Evolutionary conservation across 2,888 invertebrate species (phyloP).

Genomic region (Altica lythri): DNA sequence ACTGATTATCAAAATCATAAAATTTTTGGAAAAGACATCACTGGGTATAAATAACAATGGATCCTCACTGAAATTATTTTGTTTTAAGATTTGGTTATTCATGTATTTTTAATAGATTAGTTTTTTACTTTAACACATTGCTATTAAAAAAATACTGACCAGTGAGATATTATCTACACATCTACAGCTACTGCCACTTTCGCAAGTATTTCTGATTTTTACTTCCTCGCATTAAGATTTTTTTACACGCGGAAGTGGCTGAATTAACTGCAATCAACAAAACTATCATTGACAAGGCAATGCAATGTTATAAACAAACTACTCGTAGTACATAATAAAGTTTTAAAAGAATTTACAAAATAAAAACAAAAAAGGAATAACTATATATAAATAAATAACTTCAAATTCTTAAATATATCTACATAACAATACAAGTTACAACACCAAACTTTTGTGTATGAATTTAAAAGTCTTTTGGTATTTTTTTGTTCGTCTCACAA

Average conservation of each 20-base stretch:
- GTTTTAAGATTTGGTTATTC: no score
- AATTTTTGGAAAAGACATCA: constrained; percentile 5
- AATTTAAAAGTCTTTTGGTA: constrained; percentile 51
- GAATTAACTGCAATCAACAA: constrained; percentile 27
- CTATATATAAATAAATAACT: constrained; percentile 55
- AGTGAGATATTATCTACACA: no score
- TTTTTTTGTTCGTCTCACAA: constrained; percentile 38
- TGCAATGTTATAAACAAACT: constrained; percentile 46
- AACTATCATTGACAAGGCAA: constrained; percentile 31
- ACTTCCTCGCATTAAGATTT: no score
- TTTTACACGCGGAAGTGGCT: no score
- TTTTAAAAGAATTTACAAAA: constrained; percentile 54
- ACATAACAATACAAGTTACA: constrained; percentile 59
- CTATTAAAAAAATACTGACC: no score
- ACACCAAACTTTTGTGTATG: constrained; percentile 52
- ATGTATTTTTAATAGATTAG: no score
- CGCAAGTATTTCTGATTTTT: no score
- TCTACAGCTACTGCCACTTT: no score
- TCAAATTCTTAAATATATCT: constrained; percentile 55
- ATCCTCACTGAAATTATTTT: background rate
- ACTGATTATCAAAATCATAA: constrained; percentile 16
- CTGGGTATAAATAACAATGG: background rate
- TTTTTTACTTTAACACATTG: no score
- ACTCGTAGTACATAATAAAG: constrained; percentile 45
- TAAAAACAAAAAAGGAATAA: constrained; percentile 47